Evolutionary conservation across 2,797 vertebrate genomes (phyloP).

Genomic region (Sebastes cheni): DNA sequence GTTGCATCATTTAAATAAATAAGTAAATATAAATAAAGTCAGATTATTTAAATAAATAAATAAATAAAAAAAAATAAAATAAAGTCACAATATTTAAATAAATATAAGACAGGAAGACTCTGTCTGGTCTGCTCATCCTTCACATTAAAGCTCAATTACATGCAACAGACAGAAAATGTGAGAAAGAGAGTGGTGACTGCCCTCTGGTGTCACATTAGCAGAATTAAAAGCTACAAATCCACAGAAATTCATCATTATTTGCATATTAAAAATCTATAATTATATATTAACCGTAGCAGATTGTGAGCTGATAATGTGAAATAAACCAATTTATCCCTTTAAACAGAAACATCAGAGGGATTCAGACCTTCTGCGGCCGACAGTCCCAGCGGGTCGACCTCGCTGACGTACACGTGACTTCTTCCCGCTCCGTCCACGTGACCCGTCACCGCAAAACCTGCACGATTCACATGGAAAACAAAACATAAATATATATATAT

Average conservation of each 20-base stretch:
- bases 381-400: slow-evolving; percentile 86
- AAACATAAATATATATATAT: not conserved
- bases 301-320: not conserved
- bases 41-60: too few relatives aligned
- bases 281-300: not conserved
- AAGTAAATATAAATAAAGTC: too few relatives aligned
- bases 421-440: slow-evolving; percentile 84
- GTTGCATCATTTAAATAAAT: not conserved
- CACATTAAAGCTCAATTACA: not conserved
- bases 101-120: not conserved
- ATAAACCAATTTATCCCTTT: not conserved
- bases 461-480: not conserved
- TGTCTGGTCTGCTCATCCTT: not conserved
- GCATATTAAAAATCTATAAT: not conserved
- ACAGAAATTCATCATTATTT: not conserved
- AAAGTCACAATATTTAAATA: too few relatives aligned
- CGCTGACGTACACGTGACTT: slow-evolving; percentile 87
- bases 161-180: not conserved
- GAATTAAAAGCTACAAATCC: not conserved
- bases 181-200: not conserved
- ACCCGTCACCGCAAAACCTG: slow-evolving; percentile 90
- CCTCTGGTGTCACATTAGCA: not conserved
- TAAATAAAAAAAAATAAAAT: too few relatives aligned
- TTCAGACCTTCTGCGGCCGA: slow-evolving; percentile 85
- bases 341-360: not conserved